Conservation (phyloP, 2,113 vertebrate genomes). For the Mobula hypostoma region DNA sequence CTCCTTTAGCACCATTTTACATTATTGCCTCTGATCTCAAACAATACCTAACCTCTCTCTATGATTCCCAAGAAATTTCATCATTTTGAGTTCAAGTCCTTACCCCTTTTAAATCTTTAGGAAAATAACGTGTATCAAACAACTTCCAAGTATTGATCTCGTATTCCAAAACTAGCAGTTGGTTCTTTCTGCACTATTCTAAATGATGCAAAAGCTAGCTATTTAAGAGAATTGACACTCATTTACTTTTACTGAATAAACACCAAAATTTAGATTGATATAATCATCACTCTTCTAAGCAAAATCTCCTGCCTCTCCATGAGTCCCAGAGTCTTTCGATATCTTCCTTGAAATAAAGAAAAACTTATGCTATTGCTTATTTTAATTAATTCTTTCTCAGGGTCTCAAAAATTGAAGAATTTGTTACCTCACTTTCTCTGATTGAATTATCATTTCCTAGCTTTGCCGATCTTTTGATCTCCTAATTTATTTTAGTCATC, state of each 20-base stretch:
- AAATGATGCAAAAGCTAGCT: neutral
- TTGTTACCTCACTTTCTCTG: neutral
- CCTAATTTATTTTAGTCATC: neutral
- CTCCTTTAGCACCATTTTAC: neutral
- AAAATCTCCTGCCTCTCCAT: neutral
- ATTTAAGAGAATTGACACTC: neutral
- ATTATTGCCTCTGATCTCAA: neutral
- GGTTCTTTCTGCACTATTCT: neutral
- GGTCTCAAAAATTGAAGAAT: neutral
- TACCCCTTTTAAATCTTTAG: neutral
- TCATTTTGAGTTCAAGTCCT: neutral
- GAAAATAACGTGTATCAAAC: neutral
- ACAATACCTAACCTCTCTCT: neutral
- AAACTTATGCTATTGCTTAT: neutral
- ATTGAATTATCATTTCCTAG: neutral
- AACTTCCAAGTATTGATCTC: neutral
- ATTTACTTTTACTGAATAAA: neutral
- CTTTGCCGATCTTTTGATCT: neutral
- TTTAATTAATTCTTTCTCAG: neutral
- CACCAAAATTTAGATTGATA: neutral
- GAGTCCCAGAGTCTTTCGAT: neutral
- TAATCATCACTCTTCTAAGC: neutral
- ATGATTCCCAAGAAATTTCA: neutral
- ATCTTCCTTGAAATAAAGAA: neutral
- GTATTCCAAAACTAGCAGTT: neutral